Evolutionary conservation across 2,888 invertebrate genomes (phyloP).

Genomic region (Drosophila mercatorum): DNA sequence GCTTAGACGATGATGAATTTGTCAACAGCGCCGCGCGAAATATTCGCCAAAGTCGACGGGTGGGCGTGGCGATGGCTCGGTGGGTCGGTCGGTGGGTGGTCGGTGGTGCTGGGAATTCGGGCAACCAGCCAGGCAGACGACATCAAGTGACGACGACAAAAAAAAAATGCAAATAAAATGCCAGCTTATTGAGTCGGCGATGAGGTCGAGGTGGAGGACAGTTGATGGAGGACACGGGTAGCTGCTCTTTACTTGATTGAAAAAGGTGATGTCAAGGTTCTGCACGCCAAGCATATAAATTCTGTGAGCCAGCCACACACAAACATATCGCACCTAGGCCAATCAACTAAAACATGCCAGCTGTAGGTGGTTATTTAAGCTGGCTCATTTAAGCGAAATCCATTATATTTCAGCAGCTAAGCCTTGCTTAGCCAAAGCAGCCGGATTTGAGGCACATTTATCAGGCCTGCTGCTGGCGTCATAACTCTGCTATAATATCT

Average conservation of each 20-base stretch:
- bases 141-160: slow-evolving; percentile 66
- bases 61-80: not conserved
- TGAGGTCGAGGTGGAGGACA: slow-evolving; percentile 26
- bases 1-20: slow-evolving; percentile 80
- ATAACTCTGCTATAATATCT: slow-evolving; percentile 58
- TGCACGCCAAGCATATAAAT: slow-evolving; percentile 12
- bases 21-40: slow-evolving; percentile 50
- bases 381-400: not conserved
- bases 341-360: slow-evolving; percentile 3
- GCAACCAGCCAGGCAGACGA: slow-evolving; percentile 51
- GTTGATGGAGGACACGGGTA: slow-evolving; percentile 25
- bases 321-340: slow-evolving; percentile 7
- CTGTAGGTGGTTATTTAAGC: not conserved
- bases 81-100: not conserved
- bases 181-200: slow-evolving; percentile 70
- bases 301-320: not conserved
- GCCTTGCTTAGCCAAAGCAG: slow-evolving; percentile 10
- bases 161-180: slow-evolving; percentile 79
- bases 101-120: slow-evolving; percentile 37
- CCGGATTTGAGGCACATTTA: slow-evolving; percentile 27
- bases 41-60: slow-evolving; percentile 25
- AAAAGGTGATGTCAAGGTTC: slow-evolving; percentile 68
- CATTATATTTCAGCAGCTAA: not conserved
- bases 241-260: slow-evolving; percentile 73
- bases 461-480: slow-evolving; percentile 42